Evolutionary conservation across 2,888 invertebrate genomes (phyloP), one percentile per base, ranked within the genome.

Genomic region (Lasiommata megera): DNA sequence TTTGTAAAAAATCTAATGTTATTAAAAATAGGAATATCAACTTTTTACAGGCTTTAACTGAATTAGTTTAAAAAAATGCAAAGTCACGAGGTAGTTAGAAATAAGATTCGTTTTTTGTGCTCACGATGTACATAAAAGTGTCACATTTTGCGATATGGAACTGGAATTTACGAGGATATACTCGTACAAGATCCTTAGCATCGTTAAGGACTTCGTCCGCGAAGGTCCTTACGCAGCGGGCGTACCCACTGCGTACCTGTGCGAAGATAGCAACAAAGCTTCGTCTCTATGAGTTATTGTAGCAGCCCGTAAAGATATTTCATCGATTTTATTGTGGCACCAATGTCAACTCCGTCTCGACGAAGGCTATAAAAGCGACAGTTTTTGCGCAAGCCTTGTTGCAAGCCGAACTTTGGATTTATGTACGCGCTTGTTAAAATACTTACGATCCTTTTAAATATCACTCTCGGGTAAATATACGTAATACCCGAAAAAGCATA

Each of bases 251-350:
- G 78, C 70, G 79, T 88, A 88, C 88, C 88, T 88, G 88, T 84
- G 78, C 82, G 71, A 64, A 67, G 53, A 48, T 29, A 52, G 52
- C 46, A 57, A 43, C 51, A 60, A 60, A 56, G 47, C 54, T 54
- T n/a, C 18, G 6, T 34, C 56, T 43, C 60, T 80, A 82, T 86
- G 87, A 88, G 75, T 87, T 85, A 88, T 81, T 72, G 72, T 68
- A 65, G 72, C 77, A 77, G 80, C 77, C 85, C 84, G 81, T 77
- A 80, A 82, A 71, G 67, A 90, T 90, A 89, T 87, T 86, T 90
- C 89, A 90, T 88, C 84, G 87, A 89, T 88, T 90, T 90, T 90
- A 90, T 90, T 88, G 80, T 85, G 89, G 89, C 90, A 87, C 90
- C 89, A 72, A 82, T 89, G 90, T 89, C 89, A 88, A 85, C 85